phyloP scores from a whole-genome alignment of 2,888 invertebrate genomes.

The Trachelus troglodyta region DNA sequence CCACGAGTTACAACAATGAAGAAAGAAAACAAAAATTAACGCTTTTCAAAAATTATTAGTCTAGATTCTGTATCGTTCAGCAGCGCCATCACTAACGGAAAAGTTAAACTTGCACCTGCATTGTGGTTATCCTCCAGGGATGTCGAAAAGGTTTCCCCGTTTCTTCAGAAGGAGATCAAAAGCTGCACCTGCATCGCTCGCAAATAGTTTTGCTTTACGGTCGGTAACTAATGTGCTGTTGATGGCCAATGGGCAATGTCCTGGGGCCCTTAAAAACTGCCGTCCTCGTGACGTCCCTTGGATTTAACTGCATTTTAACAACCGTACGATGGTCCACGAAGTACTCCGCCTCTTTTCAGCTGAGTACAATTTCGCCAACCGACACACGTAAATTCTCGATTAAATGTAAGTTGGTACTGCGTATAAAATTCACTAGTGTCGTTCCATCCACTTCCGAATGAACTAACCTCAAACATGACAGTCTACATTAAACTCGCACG shows the following conservation, averaged over 20 bases:
- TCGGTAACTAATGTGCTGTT: conserved; percentile 13
- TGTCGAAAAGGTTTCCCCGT: conserved; percentile 6
- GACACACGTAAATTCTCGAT: neutral
- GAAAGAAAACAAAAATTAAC: neutral
- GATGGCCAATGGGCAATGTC: conserved; percentile 18
- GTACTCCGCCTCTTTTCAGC: neutral
- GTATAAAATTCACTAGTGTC: neutral
- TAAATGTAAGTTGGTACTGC: neutral
- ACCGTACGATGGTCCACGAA: conserved; percentile 3
- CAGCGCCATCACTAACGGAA: neutral
- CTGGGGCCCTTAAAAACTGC: neutral
- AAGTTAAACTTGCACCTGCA: conserved; percentile 29
- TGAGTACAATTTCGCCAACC: neutral
- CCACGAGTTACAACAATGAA: neutral
- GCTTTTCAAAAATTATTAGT: neutral
- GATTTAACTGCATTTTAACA: conserved; percentile 17
- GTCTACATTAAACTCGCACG: neutral
- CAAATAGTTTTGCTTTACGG: conserved; percentile 36
- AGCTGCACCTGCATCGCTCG: conserved; percentile 28
- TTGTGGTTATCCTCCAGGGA: conserved; percentile 1
- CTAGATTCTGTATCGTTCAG: neutral
- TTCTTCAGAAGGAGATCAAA: neutral
- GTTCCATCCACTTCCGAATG: neutral
- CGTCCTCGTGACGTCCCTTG: conserved; percentile 2
- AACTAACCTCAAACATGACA: neutral